Evolutionary conservation across 2,113 vertebrate species (phyloP).

Genomic region (Albula goreensis): DNA sequence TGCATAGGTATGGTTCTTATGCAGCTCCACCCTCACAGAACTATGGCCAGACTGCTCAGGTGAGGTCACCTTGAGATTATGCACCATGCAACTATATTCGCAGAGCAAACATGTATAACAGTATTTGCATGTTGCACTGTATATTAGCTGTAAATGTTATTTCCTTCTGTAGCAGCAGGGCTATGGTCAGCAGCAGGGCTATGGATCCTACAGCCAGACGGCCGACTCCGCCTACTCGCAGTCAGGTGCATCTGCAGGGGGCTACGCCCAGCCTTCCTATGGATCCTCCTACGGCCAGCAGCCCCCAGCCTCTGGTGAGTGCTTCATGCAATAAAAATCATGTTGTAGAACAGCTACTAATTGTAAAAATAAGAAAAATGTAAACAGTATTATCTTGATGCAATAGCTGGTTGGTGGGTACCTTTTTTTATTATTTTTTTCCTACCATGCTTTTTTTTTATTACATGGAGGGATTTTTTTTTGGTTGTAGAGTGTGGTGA

Average conservation of each 20-base stretch:
- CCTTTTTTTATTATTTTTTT: too few species aligned
- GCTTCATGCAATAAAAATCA: neutral
- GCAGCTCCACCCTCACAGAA: slow-evolving; percentile 21
- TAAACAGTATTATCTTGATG: too few species aligned
- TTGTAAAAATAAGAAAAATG: too few species aligned
- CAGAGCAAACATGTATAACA: neutral
- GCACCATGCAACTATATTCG: too few species aligned
- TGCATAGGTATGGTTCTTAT: slow-evolving; percentile 19
- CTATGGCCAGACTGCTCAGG: slow-evolving; percentile 22
- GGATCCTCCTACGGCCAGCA: slow-evolving; percentile 51
- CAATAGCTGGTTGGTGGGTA: too few species aligned
- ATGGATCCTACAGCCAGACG: slow-evolving; percentile 49
- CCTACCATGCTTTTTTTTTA: too few species aligned
- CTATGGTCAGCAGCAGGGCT: slow-evolving; percentile 51
- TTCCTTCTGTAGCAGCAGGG: slow-evolving; percentile 35
- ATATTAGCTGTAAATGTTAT: neutral
- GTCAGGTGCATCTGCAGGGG: slow-evolving; percentile 33
- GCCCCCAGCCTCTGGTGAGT: slow-evolving; percentile 46
- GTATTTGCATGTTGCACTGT: too few species aligned
- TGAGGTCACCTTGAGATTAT: neutral
- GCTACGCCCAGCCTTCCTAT: slow-evolving; percentile 46
- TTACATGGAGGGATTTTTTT: too few species aligned
- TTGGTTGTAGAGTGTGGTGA: too few species aligned
- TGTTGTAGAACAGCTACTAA: too few species aligned
- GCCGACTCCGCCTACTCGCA: slow-evolving; percentile 49